A percentile compares a stretch with the other conserved stretches of the same genome.
phyloP scores from a whole-genome alignment of 2,888 invertebrate genomes.

The Calameuta filiformis region DNA sequence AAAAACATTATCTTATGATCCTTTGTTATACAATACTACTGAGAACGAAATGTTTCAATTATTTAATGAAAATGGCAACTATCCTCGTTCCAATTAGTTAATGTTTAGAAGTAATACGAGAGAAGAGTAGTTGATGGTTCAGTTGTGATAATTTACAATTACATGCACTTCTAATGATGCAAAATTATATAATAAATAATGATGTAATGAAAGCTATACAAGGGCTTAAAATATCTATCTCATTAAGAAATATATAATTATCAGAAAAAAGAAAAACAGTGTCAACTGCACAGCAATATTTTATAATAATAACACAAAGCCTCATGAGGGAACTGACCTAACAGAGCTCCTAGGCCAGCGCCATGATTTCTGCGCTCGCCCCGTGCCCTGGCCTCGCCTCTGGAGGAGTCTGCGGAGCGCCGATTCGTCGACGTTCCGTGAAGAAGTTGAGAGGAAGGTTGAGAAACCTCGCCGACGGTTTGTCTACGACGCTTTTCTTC shows the following conservation, averaged over 20 bases:
- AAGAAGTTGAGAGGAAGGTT: constrained; percentile 43
- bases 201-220: background rate
- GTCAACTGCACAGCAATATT: background rate
- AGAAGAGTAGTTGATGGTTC: background rate
- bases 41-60: background rate
- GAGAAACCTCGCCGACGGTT: constrained; percentile 44
- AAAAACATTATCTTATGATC: background rate
- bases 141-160: background rate
- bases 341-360: constrained; percentile 58
- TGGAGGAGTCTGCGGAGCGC: constrained; percentile 51
- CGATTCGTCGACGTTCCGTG: constrained; percentile 42
- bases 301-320: background rate
- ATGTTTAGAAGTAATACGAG: background rate
- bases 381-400: constrained; percentile 52
- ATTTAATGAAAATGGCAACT: background rate
- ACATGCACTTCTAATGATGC: background rate
- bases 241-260: background rate
- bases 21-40: background rate
- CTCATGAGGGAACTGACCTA: constrained; percentile 41
- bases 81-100: background rate
- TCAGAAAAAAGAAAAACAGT: background rate
- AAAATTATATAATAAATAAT: background rate
- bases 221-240: background rate
- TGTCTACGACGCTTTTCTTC: constrained; percentile 61
- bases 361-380: constrained; percentile 59